Percentiles rank a stretch among this genome's conserved stretches.
These are phyloP conservation scores for Pycnomerus fuliginosus DNA, from an alignment of 2,888 invertebrate species.

Conservation along the genomic window DNA sequence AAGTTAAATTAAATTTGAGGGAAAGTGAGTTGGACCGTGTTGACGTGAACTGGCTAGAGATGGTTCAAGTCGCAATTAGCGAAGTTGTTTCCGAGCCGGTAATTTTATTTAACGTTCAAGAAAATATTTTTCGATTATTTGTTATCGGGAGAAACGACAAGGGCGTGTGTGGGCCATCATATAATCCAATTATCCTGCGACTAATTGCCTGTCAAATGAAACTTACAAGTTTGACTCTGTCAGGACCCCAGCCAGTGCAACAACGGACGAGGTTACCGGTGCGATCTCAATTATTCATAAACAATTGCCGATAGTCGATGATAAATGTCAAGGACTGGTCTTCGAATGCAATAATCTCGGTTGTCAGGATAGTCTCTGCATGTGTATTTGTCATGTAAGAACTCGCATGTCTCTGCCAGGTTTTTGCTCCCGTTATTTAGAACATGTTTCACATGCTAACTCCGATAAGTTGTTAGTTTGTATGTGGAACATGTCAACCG, in stretches of 20 bases:
- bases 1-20: too few relatives aligned
- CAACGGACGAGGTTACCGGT: too few relatives aligned
- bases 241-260: too few relatives aligned
- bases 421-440: conserved; percentile 34
- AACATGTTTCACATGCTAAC: conserved; percentile 36
- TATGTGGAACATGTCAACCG: conserved; percentile 36
- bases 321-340: conserved; percentile 42
- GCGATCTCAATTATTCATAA: conserved; percentile 43
- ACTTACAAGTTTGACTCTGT: conserved; percentile 14
- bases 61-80: too few relatives aligned
- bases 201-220: conserved; percentile 22
- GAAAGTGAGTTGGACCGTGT: too few relatives aligned
- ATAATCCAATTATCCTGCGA: conserved; percentile 19
- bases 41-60: too few relatives aligned
- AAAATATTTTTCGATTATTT: too few relatives aligned
- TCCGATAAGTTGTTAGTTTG: conserved; percentile 34
- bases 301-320: conserved; percentile 39
- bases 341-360: conserved; percentile 41
- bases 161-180: too few relatives aligned
- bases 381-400: conserved; percentile 34
- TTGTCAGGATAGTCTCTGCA: conserved; percentile 32
- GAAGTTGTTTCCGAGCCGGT: too few relatives aligned
- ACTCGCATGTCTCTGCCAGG: conserved; percentile 27
- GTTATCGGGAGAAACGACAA: too few relatives aligned
- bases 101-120: too few relatives aligned